phyloP scores from a whole-genome alignment of 2,888 invertebrate genomes.

The Maniola hyperantus region DNA sequence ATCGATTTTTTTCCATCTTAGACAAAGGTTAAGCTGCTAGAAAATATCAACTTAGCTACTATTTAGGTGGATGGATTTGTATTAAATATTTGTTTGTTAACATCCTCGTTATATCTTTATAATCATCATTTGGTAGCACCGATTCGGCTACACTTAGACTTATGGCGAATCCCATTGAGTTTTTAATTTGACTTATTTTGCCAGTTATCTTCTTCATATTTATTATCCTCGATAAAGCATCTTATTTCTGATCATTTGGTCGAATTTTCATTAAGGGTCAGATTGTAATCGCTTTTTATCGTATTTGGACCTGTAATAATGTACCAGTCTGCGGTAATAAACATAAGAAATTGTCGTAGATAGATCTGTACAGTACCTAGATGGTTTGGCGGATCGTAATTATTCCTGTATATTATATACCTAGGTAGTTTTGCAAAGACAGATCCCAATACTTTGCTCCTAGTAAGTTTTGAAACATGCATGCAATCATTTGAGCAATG shows the following conservation, averaged over 20 bases:
- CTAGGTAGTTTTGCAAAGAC: background rate
- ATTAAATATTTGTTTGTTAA: background rate
- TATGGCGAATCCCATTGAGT: background rate
- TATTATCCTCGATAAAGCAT: background rate
- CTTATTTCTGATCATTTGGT: background rate
- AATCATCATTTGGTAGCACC: background rate
- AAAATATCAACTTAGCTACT: background rate
- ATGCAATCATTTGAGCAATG: background rate
- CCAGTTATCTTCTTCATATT: background rate
- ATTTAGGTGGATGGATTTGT: background rate
- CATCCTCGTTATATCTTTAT: too few relatives aligned
- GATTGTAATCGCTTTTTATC: background rate
- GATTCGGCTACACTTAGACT: too few relatives aligned
- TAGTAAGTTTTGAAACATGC: slow-evolving; percentile 11
- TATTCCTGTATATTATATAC: too few relatives aligned
- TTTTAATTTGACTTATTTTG: background rate
- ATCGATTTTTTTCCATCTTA: background rate
- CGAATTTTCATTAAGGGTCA: background rate
- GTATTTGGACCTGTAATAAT: background rate
- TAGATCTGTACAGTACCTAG: too few relatives aligned
- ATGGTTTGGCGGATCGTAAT: too few relatives aligned
- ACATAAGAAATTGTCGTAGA: too few relatives aligned
- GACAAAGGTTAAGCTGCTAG: background rate
- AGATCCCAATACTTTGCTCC: background rate
- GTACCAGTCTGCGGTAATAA: too few relatives aligned